Evolutionary conservation across 1,140 invertebrate species (phyloP).

Genomic region (Trichonephila inaurata): DNA sequence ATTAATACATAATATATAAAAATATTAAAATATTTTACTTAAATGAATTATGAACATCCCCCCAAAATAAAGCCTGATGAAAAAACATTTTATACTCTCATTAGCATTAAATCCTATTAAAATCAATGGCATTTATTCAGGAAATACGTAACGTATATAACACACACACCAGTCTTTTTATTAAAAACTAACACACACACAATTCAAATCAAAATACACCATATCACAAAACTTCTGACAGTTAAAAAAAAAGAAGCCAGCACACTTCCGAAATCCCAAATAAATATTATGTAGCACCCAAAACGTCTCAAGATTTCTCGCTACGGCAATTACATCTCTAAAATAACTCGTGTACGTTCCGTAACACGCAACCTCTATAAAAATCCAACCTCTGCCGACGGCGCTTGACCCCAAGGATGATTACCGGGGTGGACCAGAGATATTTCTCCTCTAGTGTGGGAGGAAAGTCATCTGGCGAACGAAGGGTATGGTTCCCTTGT

Average conservation of each 20-base stretch:
- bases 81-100: no score
- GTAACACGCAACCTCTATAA: neutral
- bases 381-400: conserved; percentile 5
- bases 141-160: no score
- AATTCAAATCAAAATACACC: no score
- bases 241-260: neutral
- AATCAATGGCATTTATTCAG: no score
- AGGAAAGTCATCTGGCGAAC: conserved; percentile 34
- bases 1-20: no score
- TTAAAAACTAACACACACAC: no score
- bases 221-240: neutral
- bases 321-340: conserved; percentile 8
- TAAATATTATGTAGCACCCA: neutral
- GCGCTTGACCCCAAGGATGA: conserved; percentile 11
- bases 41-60: no score
- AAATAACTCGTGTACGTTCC: conserved; percentile 24
- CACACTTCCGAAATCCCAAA: neutral
- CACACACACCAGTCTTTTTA: no score
- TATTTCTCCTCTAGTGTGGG: neutral
- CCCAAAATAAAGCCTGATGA: no score
- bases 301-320: neutral
- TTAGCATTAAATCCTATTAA: no score
- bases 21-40: no score
- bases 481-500: neutral
- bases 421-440: neutral